Conservation (phyloP, 1,140 invertebrate species). For the Procambarus virginalis region DNA sequence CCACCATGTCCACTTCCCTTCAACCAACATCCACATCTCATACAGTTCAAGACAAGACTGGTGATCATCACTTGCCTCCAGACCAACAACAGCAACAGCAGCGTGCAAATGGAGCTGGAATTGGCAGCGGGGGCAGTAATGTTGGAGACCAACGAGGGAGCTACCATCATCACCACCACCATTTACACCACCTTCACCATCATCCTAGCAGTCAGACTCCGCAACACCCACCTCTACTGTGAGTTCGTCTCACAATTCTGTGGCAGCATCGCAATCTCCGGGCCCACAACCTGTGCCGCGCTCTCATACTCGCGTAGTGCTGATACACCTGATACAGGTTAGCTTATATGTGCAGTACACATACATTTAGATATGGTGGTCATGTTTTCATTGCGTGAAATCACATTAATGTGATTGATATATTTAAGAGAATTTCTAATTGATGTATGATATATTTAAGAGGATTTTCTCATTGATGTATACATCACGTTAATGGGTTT, state of each 20-base stretch:
- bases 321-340: conserved; percentile 57
- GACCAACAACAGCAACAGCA: conserved; percentile 33
- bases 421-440: too few species aligned
- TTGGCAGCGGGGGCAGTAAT: neutral
- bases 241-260: neutral
- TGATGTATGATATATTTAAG: too few species aligned
- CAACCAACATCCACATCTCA: conserved; percentile 28
- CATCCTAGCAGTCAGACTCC: conserved; percentile 11
- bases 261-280: conserved; percentile 27
- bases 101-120: neutral
- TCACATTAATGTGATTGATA: too few species aligned
- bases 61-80: conserved; percentile 18
- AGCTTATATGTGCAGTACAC: neutral
- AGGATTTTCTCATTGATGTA: too few species aligned
- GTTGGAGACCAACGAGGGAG: conserved; percentile 16
- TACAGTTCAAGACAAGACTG: conserved; percentile 26
- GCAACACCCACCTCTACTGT: conserved; percentile 20
- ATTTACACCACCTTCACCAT: conserved; percentile 41
- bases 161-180: conserved; percentile 39
- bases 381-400: too few species aligned
- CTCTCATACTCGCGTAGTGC: conserved; percentile 47
- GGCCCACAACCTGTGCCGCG: conserved; percentile 20
- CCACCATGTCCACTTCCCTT: conserved; percentile 10
- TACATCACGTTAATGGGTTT: too few species aligned
- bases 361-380: too few species aligned